Evolutionary conservation across 1,140 invertebrate species (phyloP), one percentile per base, ranked within the genome.

Genomic region (Diachasmimorpha longicaudata): DNA sequence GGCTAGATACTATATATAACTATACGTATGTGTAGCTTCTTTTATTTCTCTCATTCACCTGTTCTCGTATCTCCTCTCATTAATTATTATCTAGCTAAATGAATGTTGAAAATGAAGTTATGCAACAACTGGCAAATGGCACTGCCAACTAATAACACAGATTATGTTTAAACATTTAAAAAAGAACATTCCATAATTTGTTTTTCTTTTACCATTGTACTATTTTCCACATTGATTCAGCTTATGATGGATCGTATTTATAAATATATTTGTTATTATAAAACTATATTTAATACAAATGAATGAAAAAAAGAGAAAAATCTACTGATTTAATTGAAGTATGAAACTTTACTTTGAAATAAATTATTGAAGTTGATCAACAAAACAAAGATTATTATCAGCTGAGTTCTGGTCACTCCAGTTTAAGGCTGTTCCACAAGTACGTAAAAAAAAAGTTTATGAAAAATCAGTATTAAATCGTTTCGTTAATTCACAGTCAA

Each of bases 81-180:
- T 79, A 79, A 80, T 79, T 81, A 78, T 79, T 81, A 77, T 77
- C 80, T 83, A 83, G 78, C 78, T 83, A 83, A 83, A 16, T 37
- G 36, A 68, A 37, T 39, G 78, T 83, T 74, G 73, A 81, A 82
- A 80, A 79, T 80, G 76, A 81, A 81, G 80, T n/a, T 76, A 79
- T 81, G 78, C 73, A 82, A 81, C 80, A 81, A 80, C 58, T 79
- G 78, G 78, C 80, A 75, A 16, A 81, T 81, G 79, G 76, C 77
- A 81, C 75, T 80, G 75, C 78, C 77, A 76, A 21, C 31, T 73
- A 58, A 66, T 73, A 63, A 36, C 72, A 66, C 72, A 66, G 72
- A 73, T 39, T 23, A 25, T 37, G 48, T 52, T n/a, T 52, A 13
- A 42, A 42, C 13, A 42, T 42, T 11, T 6, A 42, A 42, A 10